A percentile compares a stretch with the other conserved stretches of the same genome.
Conservation (phyloP, 2,888 invertebrate genomes). For the Scotopteryx bipunctaria region DNA sequence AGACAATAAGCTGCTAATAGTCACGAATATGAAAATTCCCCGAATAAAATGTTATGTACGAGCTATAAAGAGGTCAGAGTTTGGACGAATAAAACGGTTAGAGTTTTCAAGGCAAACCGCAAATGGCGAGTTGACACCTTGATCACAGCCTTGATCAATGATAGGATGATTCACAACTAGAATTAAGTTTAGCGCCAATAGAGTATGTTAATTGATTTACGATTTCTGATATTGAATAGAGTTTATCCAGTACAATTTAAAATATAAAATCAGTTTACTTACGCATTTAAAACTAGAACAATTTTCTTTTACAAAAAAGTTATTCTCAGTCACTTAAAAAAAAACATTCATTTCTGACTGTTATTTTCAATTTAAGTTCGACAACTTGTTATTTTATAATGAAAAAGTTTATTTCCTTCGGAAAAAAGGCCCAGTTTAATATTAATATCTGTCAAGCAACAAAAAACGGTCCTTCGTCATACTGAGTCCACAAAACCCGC, state of each 20-base stretch:
- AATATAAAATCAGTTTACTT: too few species aligned
- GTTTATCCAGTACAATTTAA: too few species aligned
- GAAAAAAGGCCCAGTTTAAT: conserved; percentile 22
- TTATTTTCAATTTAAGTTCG: background rate
- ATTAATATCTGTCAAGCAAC: conserved; percentile 30
- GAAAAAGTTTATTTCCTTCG: conserved; percentile 21
- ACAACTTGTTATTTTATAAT: background rate
- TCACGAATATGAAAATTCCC: too few species aligned
- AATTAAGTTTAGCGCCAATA: background rate
- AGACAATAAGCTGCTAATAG: too few species aligned
- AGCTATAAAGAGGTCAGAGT: too few species aligned
- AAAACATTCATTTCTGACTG: background rate
- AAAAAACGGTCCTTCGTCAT: conserved; percentile 31
- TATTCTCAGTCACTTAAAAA: too few species aligned
- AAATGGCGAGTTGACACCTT: conserved; percentile 6
- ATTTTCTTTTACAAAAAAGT: too few species aligned
- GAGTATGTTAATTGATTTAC: background rate
- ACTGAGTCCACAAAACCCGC: background rate
- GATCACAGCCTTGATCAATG: conserved; percentile 1
- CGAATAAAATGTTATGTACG: too few species aligned
- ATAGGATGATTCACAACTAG: conserved; percentile 3
- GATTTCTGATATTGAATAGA: too few species aligned
- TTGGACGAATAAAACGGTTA: too few species aligned
- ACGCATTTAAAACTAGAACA: too few species aligned
- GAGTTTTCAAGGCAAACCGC: conserved; percentile 11